A percentile compares a stretch with the other conserved stretches of the same genome.
These are phyloP conservation scores for Oenanthe oenanthe DNA, from an alignment of 2,113 vertebrate species.

Conservation along the genomic window DNA sequence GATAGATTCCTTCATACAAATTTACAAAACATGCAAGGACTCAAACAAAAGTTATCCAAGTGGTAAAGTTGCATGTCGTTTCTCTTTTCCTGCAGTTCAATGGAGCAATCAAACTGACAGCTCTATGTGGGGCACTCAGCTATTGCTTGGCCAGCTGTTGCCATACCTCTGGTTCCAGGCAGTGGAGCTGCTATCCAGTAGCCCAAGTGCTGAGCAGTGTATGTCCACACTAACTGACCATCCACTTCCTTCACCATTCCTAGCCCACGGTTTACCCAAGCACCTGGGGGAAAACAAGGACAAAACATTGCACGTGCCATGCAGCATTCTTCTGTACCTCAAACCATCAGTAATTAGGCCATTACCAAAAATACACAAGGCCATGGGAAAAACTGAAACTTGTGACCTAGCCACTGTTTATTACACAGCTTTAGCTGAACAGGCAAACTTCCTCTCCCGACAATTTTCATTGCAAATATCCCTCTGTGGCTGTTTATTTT, in stretches of 20 bases:
- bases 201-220: slow-evolving; percentile 87
- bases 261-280: slow-evolving; percentile 88
- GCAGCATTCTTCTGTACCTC: not conserved
- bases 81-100: not conserved
- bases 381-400: not conserved
- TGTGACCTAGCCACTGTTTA: not conserved
- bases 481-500: not conserved
- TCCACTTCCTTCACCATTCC: slow-evolving; percentile 81
- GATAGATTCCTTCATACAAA: not conserved
- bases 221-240: slow-evolving; percentile 85
- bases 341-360: not conserved
- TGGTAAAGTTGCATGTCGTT: not conserved
- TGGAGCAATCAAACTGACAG: not conserved
- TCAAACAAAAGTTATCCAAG: not conserved
- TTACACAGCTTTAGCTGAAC: not conserved
- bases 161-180: slow-evolving; percentile 83
- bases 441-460: not conserved
- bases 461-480: not conserved
- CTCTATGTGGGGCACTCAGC: not conserved
- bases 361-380: not conserved
- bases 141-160: not conserved
- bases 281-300: slow-evolving; percentile 69
- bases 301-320: not conserved
- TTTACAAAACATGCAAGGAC: not conserved
- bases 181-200: slow-evolving; percentile 91